These are phyloP conservation scores for Serrognathus titanus DNA, from an alignment of 2,888 invertebrate genomes.

Conservation along the genomic window DNA sequence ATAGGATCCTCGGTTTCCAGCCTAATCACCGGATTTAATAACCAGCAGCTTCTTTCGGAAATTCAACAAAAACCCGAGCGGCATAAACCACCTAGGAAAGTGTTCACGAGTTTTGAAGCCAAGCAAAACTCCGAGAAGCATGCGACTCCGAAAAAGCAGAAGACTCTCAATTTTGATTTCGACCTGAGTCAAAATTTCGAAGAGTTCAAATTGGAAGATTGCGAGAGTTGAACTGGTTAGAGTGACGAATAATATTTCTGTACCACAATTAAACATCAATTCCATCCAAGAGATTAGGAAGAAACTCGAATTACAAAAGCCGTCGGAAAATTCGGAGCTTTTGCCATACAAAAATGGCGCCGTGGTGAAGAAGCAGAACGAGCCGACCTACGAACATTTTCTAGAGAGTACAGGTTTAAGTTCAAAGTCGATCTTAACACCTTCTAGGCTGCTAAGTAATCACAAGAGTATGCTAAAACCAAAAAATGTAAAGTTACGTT, in stretches of 20 bases:
- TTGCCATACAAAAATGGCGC: slow-evolving; percentile 40
- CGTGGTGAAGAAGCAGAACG: slow-evolving; percentile 28
- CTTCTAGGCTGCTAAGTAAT: slow-evolving; percentile 66
- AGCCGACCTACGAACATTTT: slow-evolving; percentile 68
- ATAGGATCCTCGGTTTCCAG: slow-evolving; percentile 63
- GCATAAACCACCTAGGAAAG: slow-evolving; percentile 31
- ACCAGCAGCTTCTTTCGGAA: slow-evolving; percentile 54
- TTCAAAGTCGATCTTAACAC: slow-evolving; percentile 72
- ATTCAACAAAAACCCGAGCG: slow-evolving; percentile 48
- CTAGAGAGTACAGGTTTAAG: slow-evolving; percentile 76
- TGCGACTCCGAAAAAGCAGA: slow-evolving; percentile 10
- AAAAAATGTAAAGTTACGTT: slow-evolving; percentile 73
- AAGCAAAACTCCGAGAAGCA: slow-evolving; percentile 44
- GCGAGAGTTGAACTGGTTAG: slow-evolving; percentile 51
- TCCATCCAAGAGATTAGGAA: slow-evolving; percentile 42
- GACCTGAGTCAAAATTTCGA: slow-evolving; percentile 75
- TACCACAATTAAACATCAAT: slow-evolving; percentile 35
- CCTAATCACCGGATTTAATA: slow-evolving; percentile 48
- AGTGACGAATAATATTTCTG: slow-evolving; percentile 32
- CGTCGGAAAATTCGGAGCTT: slow-evolving; percentile 40
- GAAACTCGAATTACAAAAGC: slow-evolving; percentile 48
- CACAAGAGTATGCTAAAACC: slow-evolving; percentile 75
- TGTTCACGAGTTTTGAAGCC: slow-evolving; percentile 48
- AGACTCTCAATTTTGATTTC: slow-evolving; percentile 50
- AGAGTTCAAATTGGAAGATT: slow-evolving; percentile 74